Base-by-base conservation (phyloP, 2,797 vertebrate genomes). In the Nannoperca obscura region DNA sequence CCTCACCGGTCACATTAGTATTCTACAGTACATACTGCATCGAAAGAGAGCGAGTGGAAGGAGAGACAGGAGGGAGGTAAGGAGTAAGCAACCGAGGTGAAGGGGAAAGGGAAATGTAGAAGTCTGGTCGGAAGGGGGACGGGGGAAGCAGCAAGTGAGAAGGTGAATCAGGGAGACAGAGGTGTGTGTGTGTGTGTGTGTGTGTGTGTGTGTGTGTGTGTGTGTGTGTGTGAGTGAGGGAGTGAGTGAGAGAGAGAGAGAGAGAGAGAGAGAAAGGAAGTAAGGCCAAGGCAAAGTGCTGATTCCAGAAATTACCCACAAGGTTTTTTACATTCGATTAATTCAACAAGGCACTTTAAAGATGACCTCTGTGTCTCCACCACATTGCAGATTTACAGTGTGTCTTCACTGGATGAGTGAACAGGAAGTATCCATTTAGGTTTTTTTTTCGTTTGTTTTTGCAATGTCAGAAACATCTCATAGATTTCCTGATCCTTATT, bases 1-100 rank as follows among this genome's bases (percentile, higher is more conserved):
- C 90, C 86, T 93, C 88, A 93, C 90, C 85, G 77, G 90, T 91
- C 85, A 79, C 92, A 94, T 95, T 94, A 93, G 86, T 92, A 94
- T 96, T 95, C 94, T 88, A 95, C 93, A 81, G 91, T 86, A 90
- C 87, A 83, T 62, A 77, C 91, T 87, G 88, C 83, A 75, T 84
- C 76, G 84, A 61, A 71, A 71, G 80, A 75, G 78, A 69, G 76
- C 38, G 36, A 53, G 54, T 10, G 68, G 74, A 71, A 69, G 76
- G 62, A 58, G 62, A 83, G 42, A 54, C 54, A 50, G 60, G 57
- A 30, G 54, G 69, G 42, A 63, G 68, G 64, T 17, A 60, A 40
- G 73, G 61, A 38, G 81, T 27, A 66, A 60, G 54, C 84, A 73
- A 82, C 60, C 55, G 75, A 83, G 79, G 89, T 75, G 86, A 86